Evolutionary conservation across 1,140 invertebrate species (phyloP), one percentile per base, ranked within the genome.

Genomic region (Zaprionus africanus): DNA sequence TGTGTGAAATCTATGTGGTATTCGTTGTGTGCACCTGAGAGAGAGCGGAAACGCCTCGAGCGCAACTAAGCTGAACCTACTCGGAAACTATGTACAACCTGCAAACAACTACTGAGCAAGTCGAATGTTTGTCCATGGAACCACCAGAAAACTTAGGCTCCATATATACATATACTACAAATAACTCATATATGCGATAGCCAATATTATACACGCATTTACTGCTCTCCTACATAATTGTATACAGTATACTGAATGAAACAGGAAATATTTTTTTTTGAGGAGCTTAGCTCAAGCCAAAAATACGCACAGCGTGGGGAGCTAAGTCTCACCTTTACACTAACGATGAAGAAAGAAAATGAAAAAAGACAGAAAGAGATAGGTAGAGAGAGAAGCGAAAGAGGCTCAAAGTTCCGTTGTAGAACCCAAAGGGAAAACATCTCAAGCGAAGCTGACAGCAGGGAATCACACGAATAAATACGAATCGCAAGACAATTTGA

Each of bases 251-350:
- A 34, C 31, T 0, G 11, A 11, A 34, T 0, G 9, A 34, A 11
- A 17, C n/a, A 17, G 41, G 7, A 17, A 17, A 17, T 46, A 5
- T 38, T 53, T 41, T 53, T 53, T 66, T 38, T 26, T 41, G 51
- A 43, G 12, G 69, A 72, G 70, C 70, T n/a, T 43, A 73, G 70
- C 70, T 73, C 70, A 41, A 41, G n/a, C n/a, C 64, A 66, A 66
- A 19, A 12, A 22, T 46, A 46, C 41, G 41, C 41, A 46, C 41
- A 46, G n/a, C n/a, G 41, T n/a, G 7, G 24, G 13, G 43, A 57
- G 38, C 9, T 36, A 2, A 43, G n/a, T 54, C 5, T 1, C 34
- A 4, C 15, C 26, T 28, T 17, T 41, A 17, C 41, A 46, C 41
- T 19, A 17, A 17, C n/a, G n/a, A 46, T 46, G n/a, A 17, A 0